Base-by-base conservation (phyloP, 2,888 invertebrate genomes). In the Sarcophaga rosellei region DNA sequence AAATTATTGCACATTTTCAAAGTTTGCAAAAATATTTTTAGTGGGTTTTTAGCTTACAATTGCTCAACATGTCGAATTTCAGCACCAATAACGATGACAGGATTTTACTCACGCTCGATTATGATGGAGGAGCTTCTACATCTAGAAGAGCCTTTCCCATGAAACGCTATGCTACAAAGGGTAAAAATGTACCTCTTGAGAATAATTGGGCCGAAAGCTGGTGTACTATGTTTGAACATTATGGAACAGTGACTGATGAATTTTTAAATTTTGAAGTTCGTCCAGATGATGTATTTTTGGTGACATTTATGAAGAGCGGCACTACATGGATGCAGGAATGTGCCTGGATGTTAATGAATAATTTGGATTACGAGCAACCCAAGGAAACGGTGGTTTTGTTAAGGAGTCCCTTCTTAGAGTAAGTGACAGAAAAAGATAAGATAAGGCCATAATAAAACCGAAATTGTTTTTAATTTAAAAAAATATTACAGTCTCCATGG, bases 301-400 rank as follows among this genome's bases (percentile, higher is more conserved):
- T 88, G 1, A 88, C 90, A 4, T 84, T 83, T 82, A 84, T 88
- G 21, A 89, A 89, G 65, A 80, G 88, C 68, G 90, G 89, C 20
- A 89, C 89, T 0, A 89, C 89, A 17, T 90, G 90, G 90, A 89
- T 89, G 80, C 87, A 89, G 70, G 90, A 89, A 73, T 83, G 88
- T 45, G 83, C 88, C 10, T 90, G 90, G 90, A 57, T 90, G 3
- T 47, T 90, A n/a, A 25, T 87, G 10, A 88, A 90, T 66, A 80
- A 89, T 75, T 84, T 90, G 35, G 88, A 90, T 73, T 90, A 86
- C 73, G 80, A 85, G 12, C 82, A 68, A 6, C 87, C 89, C 6
- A 65, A 84, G 15, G 59, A 68, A 0, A 35, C 20, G 0, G 35
- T 70, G 15, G 63, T 88, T 17, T 35, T 80, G 2, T 35, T 80